Percentiles rank a stretch among this genome's conserved stretches.
These are phyloP conservation scores for Rhimphoctona megacephalus DNA, from an alignment of 2,888 invertebrate genomes.

Conservation along the genomic window DNA sequence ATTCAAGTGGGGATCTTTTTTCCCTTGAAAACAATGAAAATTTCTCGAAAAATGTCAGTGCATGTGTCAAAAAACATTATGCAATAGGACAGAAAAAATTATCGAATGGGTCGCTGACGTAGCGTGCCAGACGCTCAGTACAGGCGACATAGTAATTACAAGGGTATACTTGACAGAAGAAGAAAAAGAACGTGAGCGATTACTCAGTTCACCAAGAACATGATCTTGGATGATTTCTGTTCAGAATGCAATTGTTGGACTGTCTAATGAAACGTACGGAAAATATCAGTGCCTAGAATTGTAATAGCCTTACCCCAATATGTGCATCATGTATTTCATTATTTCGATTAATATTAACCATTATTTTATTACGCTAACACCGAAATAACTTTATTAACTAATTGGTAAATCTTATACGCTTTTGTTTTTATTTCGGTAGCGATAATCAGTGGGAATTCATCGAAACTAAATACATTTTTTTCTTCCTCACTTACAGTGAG, in stretches of 20 bases:
- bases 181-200: conserved; percentile 86
- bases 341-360: conserved; percentile 9
- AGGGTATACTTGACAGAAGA: conserved; percentile 90
- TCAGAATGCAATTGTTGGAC: conserved; percentile 28
- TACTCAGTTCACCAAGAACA: conserved; percentile 86
- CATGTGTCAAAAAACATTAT: conserved; percentile 80
- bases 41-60: conserved; percentile 86
- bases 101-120: conserved; percentile 84
- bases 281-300: conserved; percentile 25
- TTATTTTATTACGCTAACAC: conserved; percentile 3
- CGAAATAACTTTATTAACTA: conserved; percentile 6
- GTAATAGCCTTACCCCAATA: conserved; percentile 50
- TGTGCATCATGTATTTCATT: conserved; percentile 55
- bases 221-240: conserved; percentile 59
- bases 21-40: conserved; percentile 86
- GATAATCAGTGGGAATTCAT: conserved; percentile 1
- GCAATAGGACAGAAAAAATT: conserved; percentile 78
- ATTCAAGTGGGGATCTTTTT: conserved; percentile 88
- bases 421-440: conserved; percentile 7
- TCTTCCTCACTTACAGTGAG: background rate
- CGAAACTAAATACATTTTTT: background rate
- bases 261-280: conserved; percentile 28
- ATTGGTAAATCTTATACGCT: conserved; percentile 18
- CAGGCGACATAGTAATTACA: conserved; percentile 96
- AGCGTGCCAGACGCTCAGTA: conserved; percentile 94